Conservation (phyloP, 2,888 invertebrate species). For the Osedax fenrisi region DNA sequence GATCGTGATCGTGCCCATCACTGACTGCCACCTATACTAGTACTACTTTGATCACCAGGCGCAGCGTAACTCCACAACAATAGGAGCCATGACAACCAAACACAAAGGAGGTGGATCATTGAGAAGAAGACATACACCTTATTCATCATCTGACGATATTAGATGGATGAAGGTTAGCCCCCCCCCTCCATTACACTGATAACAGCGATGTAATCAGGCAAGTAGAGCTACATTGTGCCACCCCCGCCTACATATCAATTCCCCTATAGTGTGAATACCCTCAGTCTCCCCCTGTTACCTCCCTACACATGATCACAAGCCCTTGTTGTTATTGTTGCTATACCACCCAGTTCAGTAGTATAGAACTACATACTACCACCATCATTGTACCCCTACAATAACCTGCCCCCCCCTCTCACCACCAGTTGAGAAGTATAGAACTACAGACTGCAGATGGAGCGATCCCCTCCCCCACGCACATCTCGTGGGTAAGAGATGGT, state of each 20-base stretch:
- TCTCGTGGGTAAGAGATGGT: constrained; percentile 95
- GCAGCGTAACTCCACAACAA: neutral
- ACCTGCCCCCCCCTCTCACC: neutral
- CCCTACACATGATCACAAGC: too few relatives aligned
- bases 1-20: too few relatives aligned
- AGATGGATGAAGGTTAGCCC: constrained; percentile 76
- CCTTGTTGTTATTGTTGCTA: too few relatives aligned
- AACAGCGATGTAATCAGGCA: too few relatives aligned
- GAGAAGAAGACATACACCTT: neutral
- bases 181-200: neutral
- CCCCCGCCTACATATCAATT: too few relatives aligned
- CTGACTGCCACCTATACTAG: neutral
- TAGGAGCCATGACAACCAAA: neutral
- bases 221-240: too few relatives aligned
- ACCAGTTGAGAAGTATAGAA: constrained; percentile 62
- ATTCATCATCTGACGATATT: constrained; percentile 61
- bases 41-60: neutral
- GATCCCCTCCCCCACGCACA: constrained; percentile 91
- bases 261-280: too few relatives aligned
- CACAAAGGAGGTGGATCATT: neutral
- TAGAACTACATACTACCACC: too few relatives aligned
- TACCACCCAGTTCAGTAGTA: too few relatives aligned
- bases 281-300: too few relatives aligned
- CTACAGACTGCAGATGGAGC: constrained; percentile 84
- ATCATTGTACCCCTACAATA: too few relatives aligned